Evolutionary conservation across 2,888 invertebrate genomes (phyloP), one percentile per base, ranked within the genome.

Genomic region (Tipula confusa): DNA sequence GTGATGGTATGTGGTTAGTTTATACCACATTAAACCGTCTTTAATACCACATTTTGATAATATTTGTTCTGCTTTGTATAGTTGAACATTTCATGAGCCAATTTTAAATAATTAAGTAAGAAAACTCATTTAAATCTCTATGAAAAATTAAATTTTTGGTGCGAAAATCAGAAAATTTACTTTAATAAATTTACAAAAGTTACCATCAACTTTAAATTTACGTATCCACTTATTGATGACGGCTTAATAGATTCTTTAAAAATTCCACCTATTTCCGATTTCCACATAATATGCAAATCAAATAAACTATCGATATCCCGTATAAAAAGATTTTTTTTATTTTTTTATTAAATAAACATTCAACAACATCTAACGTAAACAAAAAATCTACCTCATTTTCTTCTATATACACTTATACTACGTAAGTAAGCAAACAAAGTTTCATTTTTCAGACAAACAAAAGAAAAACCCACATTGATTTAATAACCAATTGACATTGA

Each of bases 401-500:
- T 64, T 24, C 24, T 43, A n/a, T 43, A 31, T 31, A 6, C 15
- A 43, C 43, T 2, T 43, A 36, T 36, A 36, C 43, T n/a, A n/a
- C n/a, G n/a, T n/a, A 43, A 1, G 15, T n/a, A 15, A 5, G 36
- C 15, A 43, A 64, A 24, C 9, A 64, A 64, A 64, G 24, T 64
- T 64, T 64, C 24, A 64, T 24, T 64, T 64, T 64, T 64, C 18
- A 64, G 9, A 64, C 64, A 64, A 64, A 64, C 64, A 64, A 64
- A 24, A 64, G 24, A 64, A 64, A 24, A 64, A 64, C 64, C 64
- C 64, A 64, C 64, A 64, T 64, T 64, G 64, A 64, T 64, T 64
- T 64, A 64, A 64, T 64, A 64, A 64, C 24, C 64, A 64, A 64
- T 64, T 64, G 64, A 64, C 64, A 64, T 64, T 64, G 64, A 64